A percentile compares a stretch with the other conserved stretches of the same genome.
phyloP scores from a whole-genome alignment of 2,888 invertebrate species.

The Drosophila hamatofila region DNA sequence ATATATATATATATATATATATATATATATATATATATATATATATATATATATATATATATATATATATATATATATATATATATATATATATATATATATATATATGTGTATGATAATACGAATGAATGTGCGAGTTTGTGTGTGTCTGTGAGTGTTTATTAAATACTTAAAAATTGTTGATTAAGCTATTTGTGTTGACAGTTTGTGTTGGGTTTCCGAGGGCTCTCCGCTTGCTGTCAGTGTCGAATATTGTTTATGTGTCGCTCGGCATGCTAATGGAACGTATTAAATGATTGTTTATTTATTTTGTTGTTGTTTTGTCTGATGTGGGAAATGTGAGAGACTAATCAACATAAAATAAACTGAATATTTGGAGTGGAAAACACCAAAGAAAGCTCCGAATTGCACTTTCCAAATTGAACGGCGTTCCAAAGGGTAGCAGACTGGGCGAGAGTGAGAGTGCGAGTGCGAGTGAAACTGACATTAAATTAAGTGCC shows the following conservation, averaged over 20 bases:
- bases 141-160: constrained; percentile 11
- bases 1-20: constrained; percentile 17
- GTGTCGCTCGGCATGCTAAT: constrained; percentile 5
- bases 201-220: constrained; percentile 47
- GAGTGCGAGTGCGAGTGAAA: constrained; percentile 37
- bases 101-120: constrained; percentile 12
- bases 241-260: constrained; percentile 34
- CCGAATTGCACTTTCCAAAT: constrained; percentile 41
- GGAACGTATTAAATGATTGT: background rate
- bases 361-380: constrained; percentile 14
- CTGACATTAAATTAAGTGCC: constrained; percentile 51
- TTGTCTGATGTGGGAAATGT: constrained; percentile 3
- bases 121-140: background rate
- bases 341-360: constrained; percentile 29
- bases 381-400: constrained; percentile 20
- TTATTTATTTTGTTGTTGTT: constrained; percentile 6
- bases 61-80: constrained; percentile 19
- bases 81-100: constrained; percentile 13
- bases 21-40: constrained; percentile 16
- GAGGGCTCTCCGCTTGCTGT: constrained; percentile 12
- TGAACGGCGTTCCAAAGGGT: constrained; percentile 43
- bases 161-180: constrained; percentile 50
- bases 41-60: constrained; percentile 16
- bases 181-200: constrained; percentile 72
- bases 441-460: background rate